Conservation (phyloP, 2,113 vertebrate genomes). For the Bungarus multicinctus region DNA sequence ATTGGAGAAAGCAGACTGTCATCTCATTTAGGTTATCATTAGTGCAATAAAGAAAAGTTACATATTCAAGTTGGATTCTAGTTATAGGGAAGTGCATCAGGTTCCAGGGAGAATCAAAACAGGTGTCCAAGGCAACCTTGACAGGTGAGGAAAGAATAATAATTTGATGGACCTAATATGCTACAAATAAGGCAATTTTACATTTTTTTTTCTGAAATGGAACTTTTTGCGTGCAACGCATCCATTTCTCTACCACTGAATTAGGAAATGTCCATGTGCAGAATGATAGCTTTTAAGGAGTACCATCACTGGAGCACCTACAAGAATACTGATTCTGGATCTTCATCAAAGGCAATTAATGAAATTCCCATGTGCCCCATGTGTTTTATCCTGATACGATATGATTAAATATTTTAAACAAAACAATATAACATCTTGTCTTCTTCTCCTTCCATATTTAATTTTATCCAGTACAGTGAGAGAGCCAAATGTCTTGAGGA, state of each 20-base stretch:
- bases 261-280: not conserved
- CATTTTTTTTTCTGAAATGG: not conserved
- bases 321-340: not conserved
- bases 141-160: not conserved
- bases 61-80: not conserved
- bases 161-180: not conserved
- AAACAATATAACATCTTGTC: not conserved
- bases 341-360: not conserved
- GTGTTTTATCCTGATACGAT: not conserved
- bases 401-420: not conserved
- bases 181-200: not conserved
- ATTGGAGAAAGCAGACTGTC: not conserved
- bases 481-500: not conserved
- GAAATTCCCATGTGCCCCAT: not conserved
- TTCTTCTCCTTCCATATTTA: not conserved
- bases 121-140: not conserved
- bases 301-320: not conserved
- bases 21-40: not conserved
- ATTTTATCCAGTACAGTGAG: not conserved
- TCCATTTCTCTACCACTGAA: not conserved
- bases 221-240: not conserved
- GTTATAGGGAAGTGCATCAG: not conserved
- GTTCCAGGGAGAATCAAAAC: not conserved
- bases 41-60: not conserved
- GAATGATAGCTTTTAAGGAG: not conserved